These are phyloP conservation scores for Taphrorychus bicolor DNA, from an alignment of 2,888 invertebrate genomes.

Conservation along the genomic window DNA sequence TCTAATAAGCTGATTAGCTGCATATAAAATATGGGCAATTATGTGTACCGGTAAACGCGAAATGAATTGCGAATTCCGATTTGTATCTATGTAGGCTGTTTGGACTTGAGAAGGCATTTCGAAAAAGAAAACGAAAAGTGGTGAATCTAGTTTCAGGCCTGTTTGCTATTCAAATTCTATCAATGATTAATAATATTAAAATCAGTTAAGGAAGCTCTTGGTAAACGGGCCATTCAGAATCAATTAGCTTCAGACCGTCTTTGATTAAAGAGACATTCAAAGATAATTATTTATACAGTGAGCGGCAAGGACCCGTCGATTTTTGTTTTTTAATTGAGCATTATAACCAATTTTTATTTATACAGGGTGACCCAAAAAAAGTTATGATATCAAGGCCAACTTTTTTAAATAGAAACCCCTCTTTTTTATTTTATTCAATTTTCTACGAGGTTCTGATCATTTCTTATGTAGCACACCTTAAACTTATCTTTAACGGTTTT, in stretches of 20 bases:
- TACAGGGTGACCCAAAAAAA: too few relatives aligned
- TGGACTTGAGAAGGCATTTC: not conserved
- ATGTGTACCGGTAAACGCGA: not conserved
- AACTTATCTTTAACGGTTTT: too few relatives aligned
- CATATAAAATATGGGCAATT: not conserved
- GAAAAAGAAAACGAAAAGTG: not conserved
- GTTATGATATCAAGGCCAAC: too few relatives aligned
- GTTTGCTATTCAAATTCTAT: not conserved
- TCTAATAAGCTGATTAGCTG: slow-evolving; percentile 3
- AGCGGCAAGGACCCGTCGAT: too few relatives aligned
- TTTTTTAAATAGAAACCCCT: too few relatives aligned
- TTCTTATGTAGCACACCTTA: too few relatives aligned
- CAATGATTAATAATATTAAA: not conserved
- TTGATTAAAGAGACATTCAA: not conserved
- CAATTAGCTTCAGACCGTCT: not conserved
- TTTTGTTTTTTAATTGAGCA: too few relatives aligned
- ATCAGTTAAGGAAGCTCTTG: not conserved
- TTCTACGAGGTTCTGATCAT: too few relatives aligned
- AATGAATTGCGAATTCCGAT: slow-evolving; percentile 10
- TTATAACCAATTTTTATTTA: too few relatives aligned
- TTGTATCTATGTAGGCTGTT: slow-evolving; percentile 9
- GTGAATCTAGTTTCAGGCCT: not conserved
- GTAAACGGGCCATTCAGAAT: not conserved
- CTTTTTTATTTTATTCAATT: too few relatives aligned
- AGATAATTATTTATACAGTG: not conserved